Percentiles rank a stretch among this genome's conserved stretches.
Conservation (phyloP, 2,113 vertebrate species). For the Rafetus swinhoei region DNA sequence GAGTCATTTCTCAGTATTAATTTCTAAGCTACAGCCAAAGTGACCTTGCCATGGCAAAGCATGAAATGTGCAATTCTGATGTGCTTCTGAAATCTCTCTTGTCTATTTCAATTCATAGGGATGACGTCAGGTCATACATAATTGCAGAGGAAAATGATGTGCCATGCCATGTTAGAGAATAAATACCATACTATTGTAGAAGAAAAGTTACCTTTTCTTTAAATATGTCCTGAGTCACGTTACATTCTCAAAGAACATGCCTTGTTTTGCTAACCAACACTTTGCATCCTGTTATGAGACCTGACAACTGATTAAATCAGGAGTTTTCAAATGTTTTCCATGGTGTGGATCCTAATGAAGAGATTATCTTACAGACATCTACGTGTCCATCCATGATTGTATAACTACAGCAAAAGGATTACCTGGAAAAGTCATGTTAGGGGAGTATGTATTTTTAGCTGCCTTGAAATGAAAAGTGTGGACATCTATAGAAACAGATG, state of each 20-base stretch:
- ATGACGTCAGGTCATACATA: conserved; percentile 94
- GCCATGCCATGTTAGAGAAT: conserved; percentile 94
- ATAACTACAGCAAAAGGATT: background rate
- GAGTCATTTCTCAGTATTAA: background rate
- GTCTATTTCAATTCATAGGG: conserved; percentile 78
- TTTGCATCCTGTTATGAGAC: background rate
- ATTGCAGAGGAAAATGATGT: conserved; percentile 89
- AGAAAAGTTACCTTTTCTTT: background rate
- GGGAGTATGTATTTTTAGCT: background rate
- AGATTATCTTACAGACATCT: background rate
- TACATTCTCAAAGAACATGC: background rate
- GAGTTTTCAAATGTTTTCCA: background rate
- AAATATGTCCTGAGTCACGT: background rate
- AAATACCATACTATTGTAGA: conserved; percentile 67
- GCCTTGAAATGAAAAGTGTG: background rate
- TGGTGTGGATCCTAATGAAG: background rate
- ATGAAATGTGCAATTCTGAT: background rate
- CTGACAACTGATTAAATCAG: background rate
- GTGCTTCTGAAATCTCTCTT: background rate
- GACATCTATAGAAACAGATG: background rate
- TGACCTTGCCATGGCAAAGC: background rate
- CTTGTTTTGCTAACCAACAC: background rate
- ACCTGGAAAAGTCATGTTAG: background rate
- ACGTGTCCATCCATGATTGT: background rate
- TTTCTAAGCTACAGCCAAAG: background rate